Evolutionary conservation across 1,140 invertebrate species (phyloP), one percentile per base, ranked within the genome.

Genomic region (Oncopodura yosiiana): DNA sequence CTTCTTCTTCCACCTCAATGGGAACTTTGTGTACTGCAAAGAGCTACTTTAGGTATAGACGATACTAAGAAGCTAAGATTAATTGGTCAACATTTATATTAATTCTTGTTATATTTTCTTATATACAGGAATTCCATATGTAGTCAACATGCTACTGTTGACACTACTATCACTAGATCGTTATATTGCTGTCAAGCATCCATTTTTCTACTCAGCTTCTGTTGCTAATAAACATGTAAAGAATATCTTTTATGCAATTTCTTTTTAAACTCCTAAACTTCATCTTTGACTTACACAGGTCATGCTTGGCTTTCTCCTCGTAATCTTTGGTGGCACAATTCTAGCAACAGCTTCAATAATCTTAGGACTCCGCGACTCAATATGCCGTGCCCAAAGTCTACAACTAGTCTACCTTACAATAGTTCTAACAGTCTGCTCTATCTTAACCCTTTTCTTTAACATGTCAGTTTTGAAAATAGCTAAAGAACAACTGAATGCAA

Each of bases 401-500:
- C 63, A 65, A 45, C 49, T 65, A 5, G 49, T 55, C 1, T 63
- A 61, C 32, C 39, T 65, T 14, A 63, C 56, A 2, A 46, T 61
- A 11, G 57, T 58, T 6, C 56, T 65, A 2, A 58, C 57, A 0
- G 45, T 65, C 36, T 65, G 63, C 45, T 65, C 63, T 9, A 53
- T 62, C 16, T 42, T 65, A 4, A 63, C 63, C 2, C 56, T 65
- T 2, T 16, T 65, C 5, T 65, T 63, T 50, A 65, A 65, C 56
- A 58, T 42, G 24, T 52, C 54, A 26, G 63, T 65, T 2, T 55
- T 65, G 1, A 19, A 52, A 12, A 61, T 63, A 26, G 63, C 63
- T n/a, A 65, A 61, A 30, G 42, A 45, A 27, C 63, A 65, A 32
- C 30, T 65, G 36, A 61, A 58, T 37, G 63, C 61, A 1, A 65